Percentiles rank a stretch among this genome's conserved stretches.
Evolutionary conservation across 2,797 vertebrate genomes (phyloP).

Genomic region (Microctenopoma steveboyesi): DNA sequence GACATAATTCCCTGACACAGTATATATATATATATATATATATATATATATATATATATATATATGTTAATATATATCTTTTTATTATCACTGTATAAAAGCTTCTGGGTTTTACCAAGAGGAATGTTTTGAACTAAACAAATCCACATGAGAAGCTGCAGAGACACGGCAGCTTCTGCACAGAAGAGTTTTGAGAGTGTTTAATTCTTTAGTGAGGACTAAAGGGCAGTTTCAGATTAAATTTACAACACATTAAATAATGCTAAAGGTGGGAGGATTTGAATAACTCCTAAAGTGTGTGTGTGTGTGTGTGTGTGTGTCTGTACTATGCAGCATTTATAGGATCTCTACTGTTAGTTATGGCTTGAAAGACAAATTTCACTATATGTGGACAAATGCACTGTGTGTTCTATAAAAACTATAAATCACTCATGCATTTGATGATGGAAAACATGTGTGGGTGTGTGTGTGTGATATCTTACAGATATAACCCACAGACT

Average conservation of each 20-base stretch:
- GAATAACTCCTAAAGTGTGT: not conserved
- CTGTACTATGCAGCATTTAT: constrained; percentile 1
- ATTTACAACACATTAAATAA: not conserved
- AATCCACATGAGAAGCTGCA: too few relatives aligned
- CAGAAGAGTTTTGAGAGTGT: too few relatives aligned
- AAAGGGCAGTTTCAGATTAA: not conserved
- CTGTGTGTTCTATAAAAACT: constrained; percentile 1
- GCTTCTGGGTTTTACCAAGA: too few relatives aligned
- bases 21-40: too few relatives aligned
- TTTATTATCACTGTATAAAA: too few relatives aligned
- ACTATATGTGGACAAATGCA: constrained; percentile 1
- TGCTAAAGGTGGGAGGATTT: too few relatives aligned
- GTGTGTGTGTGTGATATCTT: constrained; percentile 22
- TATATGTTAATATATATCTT: too few relatives aligned
- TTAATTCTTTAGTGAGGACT: not conserved
- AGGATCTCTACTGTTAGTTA: not conserved
- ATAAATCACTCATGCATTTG: constrained; percentile 17
- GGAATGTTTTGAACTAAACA: too few relatives aligned
- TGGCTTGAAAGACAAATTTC: constrained; percentile 3
- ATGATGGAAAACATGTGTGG: not conserved
- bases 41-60: too few relatives aligned
- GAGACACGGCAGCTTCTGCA: too few relatives aligned
- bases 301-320: not conserved
- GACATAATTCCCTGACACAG: constrained; percentile 5
- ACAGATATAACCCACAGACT: not conserved